phyloP scores from a whole-genome alignment of 2,113 vertebrate species.

The Aphelocoma coerulescens region DNA sequence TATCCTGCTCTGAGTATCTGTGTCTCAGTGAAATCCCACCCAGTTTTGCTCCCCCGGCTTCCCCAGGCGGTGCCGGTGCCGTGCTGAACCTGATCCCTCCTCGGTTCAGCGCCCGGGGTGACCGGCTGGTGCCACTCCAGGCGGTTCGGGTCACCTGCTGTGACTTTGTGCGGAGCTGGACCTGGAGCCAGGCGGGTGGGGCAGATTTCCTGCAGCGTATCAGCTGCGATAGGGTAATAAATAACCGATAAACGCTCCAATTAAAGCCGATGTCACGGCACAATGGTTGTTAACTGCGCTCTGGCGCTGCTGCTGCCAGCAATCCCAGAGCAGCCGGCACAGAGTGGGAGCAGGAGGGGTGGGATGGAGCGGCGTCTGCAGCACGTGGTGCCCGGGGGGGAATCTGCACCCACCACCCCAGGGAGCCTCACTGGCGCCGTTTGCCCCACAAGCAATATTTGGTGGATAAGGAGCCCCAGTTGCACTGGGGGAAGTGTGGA shows the following conservation, averaged over 20 bases:
- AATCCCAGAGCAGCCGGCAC: accelerated
- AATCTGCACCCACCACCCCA: accelerated
- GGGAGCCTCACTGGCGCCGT: accelerated
- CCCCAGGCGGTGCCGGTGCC: neutral
- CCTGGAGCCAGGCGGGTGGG: neutral
- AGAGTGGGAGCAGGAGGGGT: accelerated
- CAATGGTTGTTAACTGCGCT: neutral
- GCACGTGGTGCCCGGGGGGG: neutral
- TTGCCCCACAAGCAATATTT: accelerated
- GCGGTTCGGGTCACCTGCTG: neutral
- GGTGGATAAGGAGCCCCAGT: accelerated
- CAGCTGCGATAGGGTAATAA: neutral
- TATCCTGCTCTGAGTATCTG: neutral
- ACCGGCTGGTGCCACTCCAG: accelerated
- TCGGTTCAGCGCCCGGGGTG: neutral
- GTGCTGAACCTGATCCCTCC: neutral
- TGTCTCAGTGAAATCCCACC: neutral
- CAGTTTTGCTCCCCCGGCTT: neutral
- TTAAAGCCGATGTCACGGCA: neutral
- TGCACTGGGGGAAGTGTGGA: neutral
- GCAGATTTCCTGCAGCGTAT: neutral
- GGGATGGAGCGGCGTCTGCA: neutral
- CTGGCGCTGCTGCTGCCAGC: neutral
- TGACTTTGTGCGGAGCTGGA: neutral
- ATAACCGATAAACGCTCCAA: neutral